A percentile compares a stretch with the other conserved stretches of the same genome.
These are phyloP conservation scores for Pachydiplax longipennis DNA, from an alignment of 2,888 invertebrate genomes.

Conservation along the genomic window DNA sequence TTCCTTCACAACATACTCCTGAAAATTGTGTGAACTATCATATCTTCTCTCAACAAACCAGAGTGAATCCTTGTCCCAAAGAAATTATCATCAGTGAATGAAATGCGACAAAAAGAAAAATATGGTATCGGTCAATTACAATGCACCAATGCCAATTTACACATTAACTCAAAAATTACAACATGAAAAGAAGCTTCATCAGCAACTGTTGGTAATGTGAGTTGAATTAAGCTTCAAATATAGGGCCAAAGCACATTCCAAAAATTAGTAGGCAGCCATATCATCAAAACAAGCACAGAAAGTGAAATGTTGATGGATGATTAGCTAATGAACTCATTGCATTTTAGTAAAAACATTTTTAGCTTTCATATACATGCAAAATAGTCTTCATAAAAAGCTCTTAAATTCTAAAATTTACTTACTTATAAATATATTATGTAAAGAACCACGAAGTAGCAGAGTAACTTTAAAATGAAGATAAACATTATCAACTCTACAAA, in stretches of 20 bases:
- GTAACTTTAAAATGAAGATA: too few relatives aligned
- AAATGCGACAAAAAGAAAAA: background rate
- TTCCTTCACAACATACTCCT: background rate
- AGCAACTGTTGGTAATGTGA: background rate
- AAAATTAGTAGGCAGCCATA: background rate
- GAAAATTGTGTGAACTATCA: background rate
- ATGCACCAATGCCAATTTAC: background rate
- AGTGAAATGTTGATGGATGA: background rate
- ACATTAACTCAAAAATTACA: background rate
- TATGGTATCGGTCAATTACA: background rate
- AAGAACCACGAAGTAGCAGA: too few relatives aligned
- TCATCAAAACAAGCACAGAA: background rate
- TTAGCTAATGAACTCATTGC: background rate
- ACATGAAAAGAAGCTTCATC: background rate
- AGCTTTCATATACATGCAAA: background rate
- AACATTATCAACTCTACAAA: too few relatives aligned
- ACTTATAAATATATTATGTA: too few relatives aligned
- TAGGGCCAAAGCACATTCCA: background rate
- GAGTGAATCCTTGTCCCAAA: background rate
- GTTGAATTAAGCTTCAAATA: background rate
- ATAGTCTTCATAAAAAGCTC: background rate
- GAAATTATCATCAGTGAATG: background rate
- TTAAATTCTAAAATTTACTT: too few relatives aligned
- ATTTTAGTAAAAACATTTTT: background rate
- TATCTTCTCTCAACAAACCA: background rate